These are phyloP conservation scores for Epistrophe eligans DNA, from an alignment of 2,888 invertebrate species.

Conservation along the genomic window DNA sequence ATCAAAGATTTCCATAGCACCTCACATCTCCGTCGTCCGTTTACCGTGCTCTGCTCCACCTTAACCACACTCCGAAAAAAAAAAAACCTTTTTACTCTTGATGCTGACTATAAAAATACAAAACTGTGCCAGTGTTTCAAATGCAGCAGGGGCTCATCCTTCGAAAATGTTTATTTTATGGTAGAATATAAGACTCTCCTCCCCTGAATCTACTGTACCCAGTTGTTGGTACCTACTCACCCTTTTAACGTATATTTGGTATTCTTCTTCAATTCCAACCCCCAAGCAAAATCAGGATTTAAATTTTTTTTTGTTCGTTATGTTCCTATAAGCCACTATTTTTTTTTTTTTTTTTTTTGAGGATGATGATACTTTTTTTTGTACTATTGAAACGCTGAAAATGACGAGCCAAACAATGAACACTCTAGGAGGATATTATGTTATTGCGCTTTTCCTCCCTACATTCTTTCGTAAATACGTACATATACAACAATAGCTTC, in stretches of 20 bases:
- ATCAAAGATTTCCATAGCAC: conserved; percentile 45
- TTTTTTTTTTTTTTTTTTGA: conserved; percentile 10
- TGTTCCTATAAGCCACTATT: conserved; percentile 44
- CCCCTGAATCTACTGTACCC: neutral
- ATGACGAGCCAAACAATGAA: conserved; percentile 67
- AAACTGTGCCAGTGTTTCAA: conserved; percentile 40
- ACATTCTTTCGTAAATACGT: neutral
- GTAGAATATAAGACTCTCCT: conserved; percentile 9
- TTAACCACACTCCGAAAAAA: conserved; percentile 6
- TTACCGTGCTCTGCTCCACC: conserved; percentile 25
- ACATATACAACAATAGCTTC: too few species aligned
- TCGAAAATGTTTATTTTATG: conserved; percentile 73
- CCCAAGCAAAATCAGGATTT: conserved; percentile 61
- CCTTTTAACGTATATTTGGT: conserved; percentile 57
- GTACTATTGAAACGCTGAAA: conserved; percentile 56
- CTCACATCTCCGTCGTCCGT: conserved; percentile 6
- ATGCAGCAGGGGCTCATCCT: conserved; percentile 56
- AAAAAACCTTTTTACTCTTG: conserved; percentile 6
- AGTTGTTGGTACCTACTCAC: conserved; percentile 39
- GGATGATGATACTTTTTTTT: conserved; percentile 34
- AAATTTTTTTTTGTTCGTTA: conserved; percentile 52
- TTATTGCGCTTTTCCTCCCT: conserved; percentile 59
- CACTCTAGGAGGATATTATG: conserved; percentile 68
- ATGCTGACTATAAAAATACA: conserved; percentile 60
- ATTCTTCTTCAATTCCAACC: conserved; percentile 54